Conservation (phyloP, 2,888 invertebrate genomes). For the Clostera curtula region DNA sequence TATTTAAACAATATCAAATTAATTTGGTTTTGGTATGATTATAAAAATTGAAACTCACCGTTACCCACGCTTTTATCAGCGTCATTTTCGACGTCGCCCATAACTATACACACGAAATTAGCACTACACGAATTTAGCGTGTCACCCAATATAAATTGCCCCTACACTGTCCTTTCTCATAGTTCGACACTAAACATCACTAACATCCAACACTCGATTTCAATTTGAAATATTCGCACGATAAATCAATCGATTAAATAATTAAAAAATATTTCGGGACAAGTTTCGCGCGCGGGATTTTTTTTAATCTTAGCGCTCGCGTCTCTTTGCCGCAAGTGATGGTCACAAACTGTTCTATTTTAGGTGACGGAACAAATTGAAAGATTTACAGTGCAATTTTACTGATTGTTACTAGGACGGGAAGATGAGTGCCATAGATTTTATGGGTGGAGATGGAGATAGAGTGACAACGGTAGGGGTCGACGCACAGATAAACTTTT, state of each 20-base stretch:
- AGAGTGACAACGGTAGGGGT: too few relatives aligned
- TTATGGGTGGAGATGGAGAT: too few relatives aligned
- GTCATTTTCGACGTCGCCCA: conserved; percentile 33
- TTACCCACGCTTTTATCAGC: conserved; percentile 19
- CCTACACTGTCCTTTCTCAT: conserved; percentile 37
- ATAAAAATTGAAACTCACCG: conserved; percentile 13
- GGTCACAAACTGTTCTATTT: conserved; percentile 63
- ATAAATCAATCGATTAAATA: conserved; percentile 10
- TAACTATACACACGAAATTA: conserved; percentile 18
- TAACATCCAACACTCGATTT: conserved; percentile 4
- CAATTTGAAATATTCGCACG: conserved; percentile 5
- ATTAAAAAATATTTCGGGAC: conserved; percentile 13
- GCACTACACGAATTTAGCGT: conserved; percentile 19
- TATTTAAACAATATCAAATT: too few relatives aligned
- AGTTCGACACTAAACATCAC: conserved; percentile 23
- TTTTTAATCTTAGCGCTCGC: conserved; percentile 34
- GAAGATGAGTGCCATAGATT: too few relatives aligned
- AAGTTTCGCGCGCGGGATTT: conserved; percentile 33
- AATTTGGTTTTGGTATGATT: neutral
- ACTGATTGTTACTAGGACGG: conserved; percentile 11
- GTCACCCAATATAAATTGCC: conserved; percentile 24
- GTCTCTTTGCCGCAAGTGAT: conserved; percentile 40
- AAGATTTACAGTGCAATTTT: conserved; percentile 32
- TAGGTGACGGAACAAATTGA: conserved; percentile 39
- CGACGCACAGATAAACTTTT: too few relatives aligned